phyloP scores from a whole-genome alignment of 1,140 invertebrate genomes.

The Holotrichia oblita region DNA sequence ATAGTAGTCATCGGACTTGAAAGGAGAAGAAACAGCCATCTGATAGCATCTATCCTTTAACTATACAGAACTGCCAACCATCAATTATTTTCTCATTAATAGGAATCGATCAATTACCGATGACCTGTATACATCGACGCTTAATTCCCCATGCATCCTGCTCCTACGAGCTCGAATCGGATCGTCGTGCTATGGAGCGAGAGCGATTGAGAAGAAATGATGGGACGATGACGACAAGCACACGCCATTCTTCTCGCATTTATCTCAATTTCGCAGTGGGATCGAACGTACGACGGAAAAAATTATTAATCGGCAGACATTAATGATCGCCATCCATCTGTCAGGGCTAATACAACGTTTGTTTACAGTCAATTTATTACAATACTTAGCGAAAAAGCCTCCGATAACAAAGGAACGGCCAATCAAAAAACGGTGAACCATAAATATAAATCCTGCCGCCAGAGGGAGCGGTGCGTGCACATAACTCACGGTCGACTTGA shows the following conservation, averaged over 20 bases:
- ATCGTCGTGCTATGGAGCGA: not conserved
- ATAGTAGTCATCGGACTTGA: too few species aligned
- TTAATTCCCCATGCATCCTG: not conserved
- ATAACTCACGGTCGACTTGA: slow-evolving; percentile 42
- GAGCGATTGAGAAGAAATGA: not conserved
- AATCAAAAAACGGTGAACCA: slow-evolving; percentile 33
- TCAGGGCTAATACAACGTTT: slow-evolving; percentile 31
- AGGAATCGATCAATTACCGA: slow-evolving; percentile 27
- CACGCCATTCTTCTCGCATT: slow-evolving; percentile 16
- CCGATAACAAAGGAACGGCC: slow-evolving; percentile 34
- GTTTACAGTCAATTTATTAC: slow-evolving; percentile 37
- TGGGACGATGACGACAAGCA: not conserved
- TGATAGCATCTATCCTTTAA: not conserved
- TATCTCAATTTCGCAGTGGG: slow-evolving; percentile 28
- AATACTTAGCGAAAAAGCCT: slow-evolving; percentile 36
- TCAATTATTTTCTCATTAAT: slow-evolving; percentile 31
- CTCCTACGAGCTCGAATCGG: not conserved
- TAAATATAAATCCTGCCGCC: slow-evolving; percentile 36
- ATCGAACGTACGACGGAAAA: slow-evolving; percentile 28
- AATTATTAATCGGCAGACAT: slow-evolving; percentile 31
- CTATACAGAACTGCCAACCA: not conserved
- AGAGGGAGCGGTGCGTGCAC: slow-evolving; percentile 40
- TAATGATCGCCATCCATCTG: slow-evolving; percentile 36
- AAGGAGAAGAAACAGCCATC: too few species aligned
- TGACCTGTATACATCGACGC: not conserved